Conservation (phyloP, 2,113 vertebrate species). For the Onychorhynchus coronatus region DNA sequence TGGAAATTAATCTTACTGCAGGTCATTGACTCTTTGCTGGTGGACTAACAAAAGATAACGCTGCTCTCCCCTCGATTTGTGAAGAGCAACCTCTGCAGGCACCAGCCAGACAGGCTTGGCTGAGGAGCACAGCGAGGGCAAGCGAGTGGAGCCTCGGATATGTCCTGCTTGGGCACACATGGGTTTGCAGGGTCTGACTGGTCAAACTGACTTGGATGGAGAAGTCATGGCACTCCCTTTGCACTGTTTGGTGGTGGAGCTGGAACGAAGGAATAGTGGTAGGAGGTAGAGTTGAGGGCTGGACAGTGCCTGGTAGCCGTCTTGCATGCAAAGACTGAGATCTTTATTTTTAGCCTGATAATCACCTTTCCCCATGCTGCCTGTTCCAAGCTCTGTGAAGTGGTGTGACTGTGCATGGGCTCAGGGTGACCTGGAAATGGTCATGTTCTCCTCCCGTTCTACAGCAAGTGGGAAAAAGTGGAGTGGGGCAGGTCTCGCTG, state of each 20-base stretch:
- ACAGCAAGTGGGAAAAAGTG: background rate
- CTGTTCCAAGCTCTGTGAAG: background rate
- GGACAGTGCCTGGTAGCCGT: background rate
- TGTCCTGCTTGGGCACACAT: background rate
- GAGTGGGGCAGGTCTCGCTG: background rate
- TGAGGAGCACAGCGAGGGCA: background rate
- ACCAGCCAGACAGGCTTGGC: background rate
- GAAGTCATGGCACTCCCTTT: background rate
- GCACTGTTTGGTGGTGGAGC: background rate
- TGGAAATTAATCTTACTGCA: slow-evolving; percentile 28
- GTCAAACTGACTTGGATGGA: background rate
- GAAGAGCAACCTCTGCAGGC: slow-evolving; percentile 26
- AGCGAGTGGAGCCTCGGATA: background rate
- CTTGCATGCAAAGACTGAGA: background rate
- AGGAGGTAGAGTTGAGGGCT: background rate
- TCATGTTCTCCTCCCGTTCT: background rate
- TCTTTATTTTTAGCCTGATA: background rate
- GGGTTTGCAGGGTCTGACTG: background rate
- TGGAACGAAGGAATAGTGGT: background rate
- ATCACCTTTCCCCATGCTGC: background rate
- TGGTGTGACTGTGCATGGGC: background rate
- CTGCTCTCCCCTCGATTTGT: background rate
- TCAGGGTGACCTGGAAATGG: background rate
- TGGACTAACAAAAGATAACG: background rate
- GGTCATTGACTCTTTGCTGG: background rate